Conservation (phyloP, 1,140 invertebrate species). For the Cherax quadricarinatus region DNA sequence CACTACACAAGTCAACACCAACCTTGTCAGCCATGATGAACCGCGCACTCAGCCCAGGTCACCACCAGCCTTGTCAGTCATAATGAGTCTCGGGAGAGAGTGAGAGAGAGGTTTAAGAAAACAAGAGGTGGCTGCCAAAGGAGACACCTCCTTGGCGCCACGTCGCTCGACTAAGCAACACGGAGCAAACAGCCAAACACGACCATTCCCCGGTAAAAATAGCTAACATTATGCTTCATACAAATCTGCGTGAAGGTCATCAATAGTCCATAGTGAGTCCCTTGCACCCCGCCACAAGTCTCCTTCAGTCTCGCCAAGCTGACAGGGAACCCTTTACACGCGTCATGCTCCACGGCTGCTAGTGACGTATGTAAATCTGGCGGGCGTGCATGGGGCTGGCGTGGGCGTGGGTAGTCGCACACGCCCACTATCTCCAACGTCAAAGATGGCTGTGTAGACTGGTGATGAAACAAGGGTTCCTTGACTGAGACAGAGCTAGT, state of each 20-base stretch:
- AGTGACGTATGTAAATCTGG: conserved; percentile 56
- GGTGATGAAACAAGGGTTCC: no score
- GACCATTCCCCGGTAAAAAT: no score
- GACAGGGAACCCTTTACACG: conserved; percentile 5
- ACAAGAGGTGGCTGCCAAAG: no score
- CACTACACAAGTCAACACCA: no score
- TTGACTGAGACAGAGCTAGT: background rate
- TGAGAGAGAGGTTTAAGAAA: no score
- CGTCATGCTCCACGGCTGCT: conserved; percentile 18
- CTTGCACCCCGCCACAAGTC: background rate
- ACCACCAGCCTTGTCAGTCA: no score
- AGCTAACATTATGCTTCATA: background rate
- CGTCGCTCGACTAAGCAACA: no score
- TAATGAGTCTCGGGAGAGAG: no score
- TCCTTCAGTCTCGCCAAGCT: background rate
- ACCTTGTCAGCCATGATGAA: no score
- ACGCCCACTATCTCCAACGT: background rate
- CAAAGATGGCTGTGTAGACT: no score
- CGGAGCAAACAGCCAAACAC: no score
- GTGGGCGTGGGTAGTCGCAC: conserved; percentile 9
- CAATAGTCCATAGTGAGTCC: background rate
- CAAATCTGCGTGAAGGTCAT: background rate
- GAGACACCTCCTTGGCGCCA: background rate
- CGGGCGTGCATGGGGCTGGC: conserved; percentile 21
- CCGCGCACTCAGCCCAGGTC: no score